phyloP scores from a whole-genome alignment of 2,888 invertebrate genomes.

The Hydraecia micacea region DNA sequence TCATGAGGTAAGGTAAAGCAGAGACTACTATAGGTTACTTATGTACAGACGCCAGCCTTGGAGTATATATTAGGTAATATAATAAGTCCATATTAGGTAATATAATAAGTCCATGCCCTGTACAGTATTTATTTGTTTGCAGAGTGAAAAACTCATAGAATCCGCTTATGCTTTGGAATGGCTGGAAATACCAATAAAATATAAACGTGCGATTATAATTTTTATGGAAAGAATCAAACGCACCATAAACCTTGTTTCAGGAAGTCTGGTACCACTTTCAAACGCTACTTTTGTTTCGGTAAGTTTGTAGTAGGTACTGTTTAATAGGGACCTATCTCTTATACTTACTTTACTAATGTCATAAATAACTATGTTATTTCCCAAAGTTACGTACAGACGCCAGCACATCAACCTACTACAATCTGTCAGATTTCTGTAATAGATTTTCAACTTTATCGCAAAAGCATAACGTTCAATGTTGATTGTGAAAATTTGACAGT shows the following conservation, averaged over 20 bases:
- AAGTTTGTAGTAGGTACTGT: constrained; percentile 3
- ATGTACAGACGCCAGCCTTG: too few relatives aligned
- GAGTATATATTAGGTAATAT: too few relatives aligned
- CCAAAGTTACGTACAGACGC: background rate
- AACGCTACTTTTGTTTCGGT: constrained; percentile 81
- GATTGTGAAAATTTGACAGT: too few relatives aligned
- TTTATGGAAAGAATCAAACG: constrained; percentile 85
- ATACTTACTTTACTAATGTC: background rate
- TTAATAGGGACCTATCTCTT: background rate
- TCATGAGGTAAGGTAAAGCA: constrained; percentile 41
- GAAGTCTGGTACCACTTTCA: constrained; percentile 82
- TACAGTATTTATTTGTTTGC: constrained; percentile 12
- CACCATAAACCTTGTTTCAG: constrained; percentile 82
- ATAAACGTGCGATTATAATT: constrained; percentile 74
- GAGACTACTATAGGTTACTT: too few relatives aligned
- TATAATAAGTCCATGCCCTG: too few relatives aligned
- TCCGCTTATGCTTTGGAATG: constrained; percentile 78
- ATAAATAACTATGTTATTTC: background rate
- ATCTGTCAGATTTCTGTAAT: too few relatives aligned
- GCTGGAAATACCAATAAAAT: constrained; percentile 68
- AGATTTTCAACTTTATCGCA: too few relatives aligned
- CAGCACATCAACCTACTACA: too few relatives aligned
- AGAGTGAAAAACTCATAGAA: constrained; percentile 60
- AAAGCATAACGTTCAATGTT: too few relatives aligned
- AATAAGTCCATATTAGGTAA: too few relatives aligned